Evolutionary conservation across 2,797 vertebrate genomes (phyloP), one percentile per base, ranked within the genome.

Genomic region (Cheirogaleus major): DNA sequence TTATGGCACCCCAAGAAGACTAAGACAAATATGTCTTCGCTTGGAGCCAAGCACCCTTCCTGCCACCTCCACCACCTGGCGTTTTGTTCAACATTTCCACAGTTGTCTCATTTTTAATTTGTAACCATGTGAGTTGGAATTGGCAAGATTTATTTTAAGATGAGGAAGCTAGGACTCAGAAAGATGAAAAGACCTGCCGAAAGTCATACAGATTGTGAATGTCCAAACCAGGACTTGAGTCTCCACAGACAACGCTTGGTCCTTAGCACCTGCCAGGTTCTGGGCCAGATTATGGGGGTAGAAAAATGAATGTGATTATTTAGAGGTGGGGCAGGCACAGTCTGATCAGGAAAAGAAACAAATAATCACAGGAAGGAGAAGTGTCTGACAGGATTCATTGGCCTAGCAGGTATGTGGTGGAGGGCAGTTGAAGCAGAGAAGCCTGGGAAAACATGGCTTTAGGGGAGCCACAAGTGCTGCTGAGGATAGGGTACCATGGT

Each of bases 91-190:
- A 92, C 65, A 41, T 63, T 79, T 97, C 76, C 95, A 92, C 84
- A 27, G 43, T 89, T 72, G 59, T 69, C 93, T 95, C 93, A 48
- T 96, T 98, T 96, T 95, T 97, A 89, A 95, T 96, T 93, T 48
- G 85, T 95, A 96, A 93, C 83, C 23, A 2, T 93, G 76, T 96
- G 89, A 96, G 80, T 94, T 95, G 87, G 88, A 88, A 96, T 88
- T 72, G 79, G 96, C 93, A 94, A 93, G 78, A 82, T 96, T 95
- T 96, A 94, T 93, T 95, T 95, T 89, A 61, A 96, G 96, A 89
- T 50, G 78, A 92, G 94, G 79, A 78, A 86, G 52, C 78, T 45
- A 63, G 88, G 90, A 73, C 93, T 92, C 70, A 32, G 61, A 80
- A 93, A 57, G 72, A 90, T 87, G 43, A 76, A 63, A 65, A 48